Evolutionary conservation across 2,113 vertebrate genomes (phyloP).

Genomic region (Aepyceros melampus): DNA sequence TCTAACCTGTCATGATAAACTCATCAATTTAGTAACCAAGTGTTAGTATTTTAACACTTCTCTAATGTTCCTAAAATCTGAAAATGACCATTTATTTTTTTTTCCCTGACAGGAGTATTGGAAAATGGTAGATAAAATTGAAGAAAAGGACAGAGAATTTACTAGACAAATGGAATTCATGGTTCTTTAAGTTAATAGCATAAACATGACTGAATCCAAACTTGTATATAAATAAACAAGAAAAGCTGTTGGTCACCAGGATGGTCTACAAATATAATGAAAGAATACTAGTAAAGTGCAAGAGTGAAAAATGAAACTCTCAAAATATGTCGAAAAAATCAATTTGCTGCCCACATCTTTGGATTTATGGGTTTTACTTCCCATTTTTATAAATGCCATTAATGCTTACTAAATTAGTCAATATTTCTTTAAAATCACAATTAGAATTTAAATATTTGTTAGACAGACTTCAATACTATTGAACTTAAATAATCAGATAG

Average conservation of each 20-base stretch:
- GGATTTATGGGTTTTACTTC: background rate
- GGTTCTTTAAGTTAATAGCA: background rate
- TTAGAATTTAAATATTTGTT: background rate
- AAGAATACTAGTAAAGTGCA: rapidly evolving
- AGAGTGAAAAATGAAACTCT: background rate
- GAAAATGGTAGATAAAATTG: background rate
- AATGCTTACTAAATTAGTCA: background rate
- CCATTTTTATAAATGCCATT: background rate
- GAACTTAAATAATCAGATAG: background rate
- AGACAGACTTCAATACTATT: background rate
- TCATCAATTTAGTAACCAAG: background rate
- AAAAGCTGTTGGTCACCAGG: background rate
- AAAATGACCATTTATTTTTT: background rate
- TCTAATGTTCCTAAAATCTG: background rate
- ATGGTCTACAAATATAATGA: too few relatives aligned
- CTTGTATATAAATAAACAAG: background rate
- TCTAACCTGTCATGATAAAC: background rate
- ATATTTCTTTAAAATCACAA: background rate
- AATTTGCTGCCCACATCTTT: background rate
- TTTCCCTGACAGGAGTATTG: background rate
- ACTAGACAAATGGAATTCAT: background rate
- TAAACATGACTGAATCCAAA: background rate
- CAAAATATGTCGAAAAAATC: background rate
- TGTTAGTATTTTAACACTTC: background rate
- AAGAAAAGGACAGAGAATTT: background rate